A percentile compares a stretch with the other conserved stretches of the same genome.
Conservation (phyloP, 1,140 invertebrate species). For the Drosophila asahinai region DNA sequence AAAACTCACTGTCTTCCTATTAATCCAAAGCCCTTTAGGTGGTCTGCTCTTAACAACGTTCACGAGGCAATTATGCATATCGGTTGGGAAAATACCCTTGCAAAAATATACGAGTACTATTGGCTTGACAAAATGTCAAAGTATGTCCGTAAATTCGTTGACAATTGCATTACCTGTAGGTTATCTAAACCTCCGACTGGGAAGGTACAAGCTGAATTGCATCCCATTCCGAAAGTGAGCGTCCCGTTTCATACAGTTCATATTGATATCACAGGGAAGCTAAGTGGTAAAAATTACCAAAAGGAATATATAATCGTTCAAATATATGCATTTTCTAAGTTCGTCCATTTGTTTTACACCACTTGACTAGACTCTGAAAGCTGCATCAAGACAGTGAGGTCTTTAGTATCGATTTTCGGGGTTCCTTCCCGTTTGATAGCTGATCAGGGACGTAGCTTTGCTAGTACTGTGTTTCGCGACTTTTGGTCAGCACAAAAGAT, state of each 20-base stretch:
- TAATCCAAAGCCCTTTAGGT: slow-evolving; percentile 24
- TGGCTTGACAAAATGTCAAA: slow-evolving; percentile 8
- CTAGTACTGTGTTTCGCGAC: slow-evolving; percentile 3
- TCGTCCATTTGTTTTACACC: slow-evolving; percentile 9
- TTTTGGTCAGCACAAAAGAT: slow-evolving; percentile 11
- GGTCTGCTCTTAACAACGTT: slow-evolving; percentile 19
- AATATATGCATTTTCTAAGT: slow-evolving; percentile 7
- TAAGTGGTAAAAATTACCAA: too few species aligned
- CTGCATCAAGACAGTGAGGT: slow-evolving; percentile 7
- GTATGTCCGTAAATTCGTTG: slow-evolving; percentile 7
- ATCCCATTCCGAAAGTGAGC: slow-evolving; percentile 14
- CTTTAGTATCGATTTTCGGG: slow-evolving; percentile 11
- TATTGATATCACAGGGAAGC: too few species aligned
- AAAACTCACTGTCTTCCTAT: slow-evolving; percentile 12
- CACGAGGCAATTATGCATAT: slow-evolving; percentile 19
- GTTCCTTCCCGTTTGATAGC: slow-evolving; percentile 2
- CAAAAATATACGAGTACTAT: slow-evolving; percentile 12
- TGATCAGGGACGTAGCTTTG: slow-evolving; percentile 4
- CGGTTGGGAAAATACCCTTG: slow-evolving; percentile 18
- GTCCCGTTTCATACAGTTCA: too few species aligned
- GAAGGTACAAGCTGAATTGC: slow-evolving; percentile 7
- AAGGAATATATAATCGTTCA: too few species aligned
- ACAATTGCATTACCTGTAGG: slow-evolving; percentile 9
- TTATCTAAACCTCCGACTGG: slow-evolving; percentile 2
- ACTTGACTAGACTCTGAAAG: neutral